phyloP scores from a whole-genome alignment of 2,888 invertebrate genomes.

The Watsonalla binaria region DNA sequence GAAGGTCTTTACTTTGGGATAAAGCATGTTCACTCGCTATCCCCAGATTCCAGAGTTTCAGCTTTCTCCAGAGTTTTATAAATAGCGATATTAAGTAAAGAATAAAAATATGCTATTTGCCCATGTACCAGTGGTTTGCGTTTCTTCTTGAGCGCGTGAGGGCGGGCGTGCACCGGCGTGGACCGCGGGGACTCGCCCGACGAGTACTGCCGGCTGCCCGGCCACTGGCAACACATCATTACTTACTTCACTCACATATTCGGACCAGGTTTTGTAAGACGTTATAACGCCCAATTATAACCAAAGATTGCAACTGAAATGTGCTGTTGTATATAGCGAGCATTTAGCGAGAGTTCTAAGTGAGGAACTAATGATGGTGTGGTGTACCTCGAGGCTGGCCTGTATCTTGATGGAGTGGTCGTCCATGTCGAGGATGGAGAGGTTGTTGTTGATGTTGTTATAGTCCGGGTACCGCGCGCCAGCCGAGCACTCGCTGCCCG shows the following conservation, averaged over 20 bases:
- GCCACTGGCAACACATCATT: constrained; percentile 15
- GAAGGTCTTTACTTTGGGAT: no score
- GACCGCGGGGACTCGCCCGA: constrained; percentile 61
- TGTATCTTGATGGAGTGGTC: constrained; percentile 70
- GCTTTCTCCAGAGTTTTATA: no score
- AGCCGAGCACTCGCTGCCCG: constrained; percentile 25
- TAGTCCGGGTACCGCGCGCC: constrained; percentile 43
- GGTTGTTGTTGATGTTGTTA: constrained; percentile 62
- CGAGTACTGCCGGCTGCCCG: constrained; percentile 22
- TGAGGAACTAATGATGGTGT: background rate
- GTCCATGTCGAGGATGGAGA: constrained; percentile 71
- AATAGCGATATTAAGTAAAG: no score
- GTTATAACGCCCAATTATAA: no score
- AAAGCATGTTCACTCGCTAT: no score
- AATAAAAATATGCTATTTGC: no score
- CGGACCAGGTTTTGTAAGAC: background rate
- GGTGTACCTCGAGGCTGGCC: constrained; percentile 51
- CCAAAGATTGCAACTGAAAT: no score
- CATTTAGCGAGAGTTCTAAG: no score
- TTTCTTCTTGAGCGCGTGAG: constrained; percentile 59
- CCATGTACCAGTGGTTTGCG: constrained; percentile 55
- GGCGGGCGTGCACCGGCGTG: constrained; percentile 76
- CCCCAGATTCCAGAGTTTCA: no score
- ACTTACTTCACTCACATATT: constrained; percentile 1
- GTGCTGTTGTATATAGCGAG: background rate